Evolutionary conservation across 2,888 invertebrate species (phyloP), one percentile per base, ranked within the genome.

Genomic region (Conus canariensis): DNA sequence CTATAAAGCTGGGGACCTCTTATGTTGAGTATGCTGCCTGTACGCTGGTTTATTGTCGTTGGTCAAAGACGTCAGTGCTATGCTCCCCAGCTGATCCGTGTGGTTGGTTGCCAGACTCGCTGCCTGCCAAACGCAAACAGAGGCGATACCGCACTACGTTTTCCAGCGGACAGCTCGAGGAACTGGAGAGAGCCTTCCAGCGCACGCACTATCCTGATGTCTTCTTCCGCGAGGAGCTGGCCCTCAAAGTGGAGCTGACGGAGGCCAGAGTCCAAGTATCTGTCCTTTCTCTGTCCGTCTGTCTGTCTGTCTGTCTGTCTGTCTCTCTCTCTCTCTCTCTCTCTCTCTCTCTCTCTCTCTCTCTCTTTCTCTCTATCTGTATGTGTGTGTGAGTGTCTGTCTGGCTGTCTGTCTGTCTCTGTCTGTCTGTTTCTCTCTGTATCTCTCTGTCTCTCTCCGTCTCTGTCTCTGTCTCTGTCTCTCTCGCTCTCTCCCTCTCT

Each of bases 171-270:
- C 96, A 96, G 91, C 92, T 96, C 59, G 95, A 95, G 58, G 95
- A 96, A 85, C 91, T 96, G 83, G 96, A 96, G 92, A 93, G 94
- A 67, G 95, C 96, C 1, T 96, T 96, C 91, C 96, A 96, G 91
- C 94, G 95, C 88, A 96, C 96, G 1, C 96, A 96, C 91, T 96
- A 96, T 91, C 96, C 96, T 0, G 96, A 96, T 91, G 96, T 96
- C 45, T 96, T 96, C 93, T 93, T 94, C 88, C 92, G 95, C 91
- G 95, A 95, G 86, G 95, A 95, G 90, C 94, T 95, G 67, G 95
- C 95, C 0, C 92, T 95, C 89, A 94, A 94, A 91, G 94, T 95
- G 90, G 94, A 95, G 56, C 92, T 95, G 9, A 95, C 95, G 5
- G 95, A 95, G 88, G 95, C 95, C 4, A 90, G 95, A 82, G 95